Base-by-base conservation (phyloP, 2,888 invertebrate genomes). In the Myathropa florea region DNA sequence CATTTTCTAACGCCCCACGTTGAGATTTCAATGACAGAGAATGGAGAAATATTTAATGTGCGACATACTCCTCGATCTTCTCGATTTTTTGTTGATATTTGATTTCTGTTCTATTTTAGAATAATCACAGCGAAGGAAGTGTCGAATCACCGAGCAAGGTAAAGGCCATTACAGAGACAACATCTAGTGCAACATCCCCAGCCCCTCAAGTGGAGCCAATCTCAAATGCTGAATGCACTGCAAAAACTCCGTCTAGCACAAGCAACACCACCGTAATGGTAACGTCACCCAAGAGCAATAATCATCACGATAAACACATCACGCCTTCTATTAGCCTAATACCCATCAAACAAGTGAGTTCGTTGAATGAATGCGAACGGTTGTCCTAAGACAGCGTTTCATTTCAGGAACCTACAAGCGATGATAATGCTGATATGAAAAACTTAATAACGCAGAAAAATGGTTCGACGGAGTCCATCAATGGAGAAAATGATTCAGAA, bases 1-100 rank as follows among this genome's bases (percentile, higher is more conserved):
- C 97, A 97, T 92, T 97, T 97, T 91, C 94, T 97, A 55, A 97
- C 97, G 46, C 97, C 97, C 6, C 97, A 97, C 89, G 97, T 97
- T 39, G 97, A 97, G 93, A 97, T 97, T 92, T 97, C 97, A 55
- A 96, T 97, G 95, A 96, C 96, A 21, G 97, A 97, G 91, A 95
- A 96, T 85, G 96, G 96, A 89, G 96, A 96, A 90, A 94, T 91
- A 80, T 92, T 91, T 88, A 92, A 92, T 91, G 92, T 92, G 92
- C 28, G 71, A 18, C 18, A 7, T 18, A 18, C 0, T 7, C 33
- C 10, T 7, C 0, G 7, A 0, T 21, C 7, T 46, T 4, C 18
- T 46, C 7, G 46, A 46, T 7, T 46, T 46, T 18, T 7, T 18
- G n/a, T 18, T 46, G 18, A 46, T 18, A 7, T 46, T 7, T 46